A percentile compares a stretch with the other conserved stretches of the same genome.
Conservation (phyloP, 2,113 vertebrate species). For the Hystrix brachyura region DNA sequence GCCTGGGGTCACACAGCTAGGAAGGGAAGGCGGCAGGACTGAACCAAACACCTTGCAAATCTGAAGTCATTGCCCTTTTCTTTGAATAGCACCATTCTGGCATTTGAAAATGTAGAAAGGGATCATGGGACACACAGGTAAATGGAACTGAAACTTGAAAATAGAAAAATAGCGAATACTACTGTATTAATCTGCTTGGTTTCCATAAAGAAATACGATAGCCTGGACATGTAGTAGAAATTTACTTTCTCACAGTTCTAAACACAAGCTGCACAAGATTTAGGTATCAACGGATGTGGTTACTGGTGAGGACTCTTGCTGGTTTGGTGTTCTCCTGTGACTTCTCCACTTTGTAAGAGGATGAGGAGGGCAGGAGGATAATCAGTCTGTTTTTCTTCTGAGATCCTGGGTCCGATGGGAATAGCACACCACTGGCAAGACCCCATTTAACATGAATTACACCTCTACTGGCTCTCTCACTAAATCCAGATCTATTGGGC, state of each 20-base stretch:
- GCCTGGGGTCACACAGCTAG: not conserved
- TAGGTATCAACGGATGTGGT: not conserved
- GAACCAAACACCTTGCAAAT: not conserved
- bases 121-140: accelerated
- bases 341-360: not conserved
- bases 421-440: not conserved
- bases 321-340: not conserved
- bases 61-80: not conserved
- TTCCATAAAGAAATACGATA: not conserved
- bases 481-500: not conserved
- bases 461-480: not conserved
- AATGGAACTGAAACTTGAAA: not conserved
- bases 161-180: not conserved
- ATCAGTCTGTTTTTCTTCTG: not conserved
- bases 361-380: too few species aligned
- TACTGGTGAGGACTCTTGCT: not conserved
- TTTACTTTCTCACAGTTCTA: not conserved
- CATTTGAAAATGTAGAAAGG: not conserved
- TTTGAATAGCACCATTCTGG: not conserved
- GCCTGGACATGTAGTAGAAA: not conserved
- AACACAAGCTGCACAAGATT: too few species aligned
- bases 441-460: not conserved
- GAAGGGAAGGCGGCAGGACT: not conserved
- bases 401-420: not conserved
- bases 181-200: not conserved